Base-by-base conservation (phyloP, 2,113 vertebrate species). In the Myiopsitta monachus region DNA sequence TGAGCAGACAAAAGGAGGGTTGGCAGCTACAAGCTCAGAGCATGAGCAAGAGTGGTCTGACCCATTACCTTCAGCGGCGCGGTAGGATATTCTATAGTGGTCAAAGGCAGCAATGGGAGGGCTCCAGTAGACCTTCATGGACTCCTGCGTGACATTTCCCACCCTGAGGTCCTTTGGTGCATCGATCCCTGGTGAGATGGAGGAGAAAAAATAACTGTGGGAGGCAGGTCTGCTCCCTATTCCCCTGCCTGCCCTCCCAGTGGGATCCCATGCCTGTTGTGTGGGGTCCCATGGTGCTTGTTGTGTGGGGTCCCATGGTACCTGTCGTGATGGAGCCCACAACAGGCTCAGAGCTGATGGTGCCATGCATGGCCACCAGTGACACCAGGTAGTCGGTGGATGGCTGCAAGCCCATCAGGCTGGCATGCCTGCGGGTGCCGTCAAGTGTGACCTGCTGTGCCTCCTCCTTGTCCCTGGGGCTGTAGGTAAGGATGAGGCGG, bases 71-170 rank as follows among this genome's bases (percentile, higher is more conserved):
- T 98, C 98, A 0, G 97, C 97, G 11, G 98, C 98, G 49, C 98
- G 98, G 94, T 99, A 99, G 11, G 99, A 99, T 78, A 99, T 98
- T 83, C 99, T 98, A 26, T 99, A 99, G 95, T 99, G 99, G 93
- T 99, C 98, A 8, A 99, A 99, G 31, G 97, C 67, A 76, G 99
- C 98, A 3, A 98, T 76, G 1, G 99, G 99, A 91, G 97, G 97
- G 69, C 97, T 98, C 99, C 99, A 99, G 74, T 98, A 98, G 77
- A 99, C 64, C 0, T 89, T 97, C 90, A 99, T 97, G 3, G 98
- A 98, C 76, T 99, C 98, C 91, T 99, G 99, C 5, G 98, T 99
- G 87, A 99, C 95, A 0, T 99, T 99, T 16, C 98, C 98, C 81
- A 99, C 98, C 3, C 97, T 97, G 94, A 99, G 95, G 74, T 99